Percentiles rank a stretch among this genome's conserved stretches.
Conservation (phyloP, 2,888 invertebrate genomes). For the Himalopsyche japonica region DNA sequence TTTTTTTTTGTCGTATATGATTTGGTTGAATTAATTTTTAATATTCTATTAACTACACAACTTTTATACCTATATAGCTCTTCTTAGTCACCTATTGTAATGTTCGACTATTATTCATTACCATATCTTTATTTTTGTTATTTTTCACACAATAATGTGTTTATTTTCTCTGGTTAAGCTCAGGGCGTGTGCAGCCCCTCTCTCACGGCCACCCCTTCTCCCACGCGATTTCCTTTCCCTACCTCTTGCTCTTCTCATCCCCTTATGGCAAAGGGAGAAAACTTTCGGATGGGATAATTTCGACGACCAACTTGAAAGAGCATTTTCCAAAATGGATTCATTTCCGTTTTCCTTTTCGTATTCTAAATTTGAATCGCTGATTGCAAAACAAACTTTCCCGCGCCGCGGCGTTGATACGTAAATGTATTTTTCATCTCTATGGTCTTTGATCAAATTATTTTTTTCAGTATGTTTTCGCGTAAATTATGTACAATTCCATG, state of each 20-base stretch:
- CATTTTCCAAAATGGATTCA: slow-evolving; percentile 35
- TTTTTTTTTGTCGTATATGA: too few species aligned
- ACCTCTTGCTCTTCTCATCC: background rate
- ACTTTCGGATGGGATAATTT: slow-evolving; percentile 30
- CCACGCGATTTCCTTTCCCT: background rate
- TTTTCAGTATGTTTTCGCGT: background rate
- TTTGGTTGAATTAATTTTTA: too few species aligned
- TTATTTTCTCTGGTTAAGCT: background rate
- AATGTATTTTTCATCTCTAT: background rate
- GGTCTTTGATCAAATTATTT: background rate
- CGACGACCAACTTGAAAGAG: slow-evolving; percentile 8
- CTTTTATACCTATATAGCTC: too few species aligned
- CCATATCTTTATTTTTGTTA: too few species aligned
- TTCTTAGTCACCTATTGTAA: too few species aligned
- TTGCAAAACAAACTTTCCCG: slow-evolving; percentile 19
- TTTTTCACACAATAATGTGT: background rate
- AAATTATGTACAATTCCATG: background rate
- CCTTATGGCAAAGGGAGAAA: slow-evolving; percentile 11
- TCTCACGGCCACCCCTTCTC: background rate
- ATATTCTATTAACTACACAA: too few species aligned
- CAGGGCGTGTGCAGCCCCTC: slow-evolving; percentile 8
- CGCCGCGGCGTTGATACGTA: background rate
- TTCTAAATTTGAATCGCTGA: slow-evolving; percentile 16
- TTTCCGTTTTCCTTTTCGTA: slow-evolving; percentile 11
- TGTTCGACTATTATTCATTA: too few species aligned